phyloP scores from a whole-genome alignment of 2,113 vertebrate genomes.

The Sialia sialis region DNA sequence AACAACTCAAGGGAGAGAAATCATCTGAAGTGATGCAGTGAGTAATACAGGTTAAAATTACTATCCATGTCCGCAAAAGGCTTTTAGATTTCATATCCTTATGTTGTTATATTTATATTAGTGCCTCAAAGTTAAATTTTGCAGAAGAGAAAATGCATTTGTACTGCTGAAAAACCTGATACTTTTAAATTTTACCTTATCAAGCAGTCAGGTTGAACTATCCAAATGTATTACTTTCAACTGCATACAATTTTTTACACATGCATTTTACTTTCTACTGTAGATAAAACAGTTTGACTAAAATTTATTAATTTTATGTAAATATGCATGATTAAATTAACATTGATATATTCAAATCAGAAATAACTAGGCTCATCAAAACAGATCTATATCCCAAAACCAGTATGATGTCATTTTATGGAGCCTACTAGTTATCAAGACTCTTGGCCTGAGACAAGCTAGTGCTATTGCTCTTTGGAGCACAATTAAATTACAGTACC shows the following conservation, averaged over 20 bases:
- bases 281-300: background rate
- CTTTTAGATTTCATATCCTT: background rate
- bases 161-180: background rate
- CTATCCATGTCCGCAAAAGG: background rate
- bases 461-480: background rate
- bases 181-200: background rate
- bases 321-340: background rate
- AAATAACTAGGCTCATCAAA: background rate
- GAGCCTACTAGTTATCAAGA: background rate
- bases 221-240: background rate
- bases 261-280: background rate
- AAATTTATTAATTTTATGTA: background rate
- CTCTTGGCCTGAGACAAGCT: background rate
- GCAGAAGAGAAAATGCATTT: background rate
- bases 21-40: background rate
- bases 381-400: background rate
- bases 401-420: fast-evolving
- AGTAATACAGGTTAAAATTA: background rate
- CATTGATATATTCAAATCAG: background rate
- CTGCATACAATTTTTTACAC: background rate
- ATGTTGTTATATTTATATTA: background rate
- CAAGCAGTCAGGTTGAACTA: background rate
- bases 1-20: background rate
- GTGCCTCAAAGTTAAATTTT: background rate
- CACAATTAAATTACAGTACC: background rate